Evolutionary conservation across 2,888 invertebrate genomes (phyloP).

Genomic region (Augiades crinisus): DNA sequence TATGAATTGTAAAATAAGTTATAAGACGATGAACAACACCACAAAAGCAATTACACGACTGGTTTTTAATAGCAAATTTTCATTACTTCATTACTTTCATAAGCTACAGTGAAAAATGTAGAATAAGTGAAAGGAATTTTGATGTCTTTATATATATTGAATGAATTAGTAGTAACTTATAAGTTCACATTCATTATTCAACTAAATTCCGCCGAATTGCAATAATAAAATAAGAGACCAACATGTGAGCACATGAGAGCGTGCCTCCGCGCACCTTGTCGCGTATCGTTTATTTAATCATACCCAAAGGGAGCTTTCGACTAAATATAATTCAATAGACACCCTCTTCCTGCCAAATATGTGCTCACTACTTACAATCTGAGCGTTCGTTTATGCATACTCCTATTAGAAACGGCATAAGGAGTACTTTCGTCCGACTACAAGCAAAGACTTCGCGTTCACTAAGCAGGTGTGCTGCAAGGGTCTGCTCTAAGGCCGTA

Average conservation of each 20-base stretch:
- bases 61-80: too few relatives aligned
- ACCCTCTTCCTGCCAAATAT: conserved; percentile 81
- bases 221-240: conserved; percentile 1
- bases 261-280: conserved; percentile 71
- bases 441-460: conserved; percentile 38
- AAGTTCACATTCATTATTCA: too few relatives aligned
- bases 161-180: too few relatives aligned
- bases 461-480: conserved; percentile 72
- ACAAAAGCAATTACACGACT: too few relatives aligned
- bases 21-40: too few relatives aligned
- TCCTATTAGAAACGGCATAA: conserved; percentile 45
- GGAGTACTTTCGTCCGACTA: conserved; percentile 37
- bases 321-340: conserved; percentile 79
- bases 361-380: conserved; percentile 51
- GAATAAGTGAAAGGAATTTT: too few relatives aligned
- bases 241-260: conserved; percentile 34
- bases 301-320: conserved; percentile 69
- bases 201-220: neutral
- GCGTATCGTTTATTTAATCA: conserved; percentile 73
- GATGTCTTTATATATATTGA: too few relatives aligned
- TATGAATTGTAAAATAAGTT: too few relatives aligned
- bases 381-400: conserved; percentile 31
- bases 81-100: too few relatives aligned
- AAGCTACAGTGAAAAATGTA: too few relatives aligned
- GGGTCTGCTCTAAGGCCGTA: conserved; percentile 63